Evolutionary conservation across 2,113 vertebrate genomes (phyloP).

Genomic region (Etheostoma spectabile): DNA sequence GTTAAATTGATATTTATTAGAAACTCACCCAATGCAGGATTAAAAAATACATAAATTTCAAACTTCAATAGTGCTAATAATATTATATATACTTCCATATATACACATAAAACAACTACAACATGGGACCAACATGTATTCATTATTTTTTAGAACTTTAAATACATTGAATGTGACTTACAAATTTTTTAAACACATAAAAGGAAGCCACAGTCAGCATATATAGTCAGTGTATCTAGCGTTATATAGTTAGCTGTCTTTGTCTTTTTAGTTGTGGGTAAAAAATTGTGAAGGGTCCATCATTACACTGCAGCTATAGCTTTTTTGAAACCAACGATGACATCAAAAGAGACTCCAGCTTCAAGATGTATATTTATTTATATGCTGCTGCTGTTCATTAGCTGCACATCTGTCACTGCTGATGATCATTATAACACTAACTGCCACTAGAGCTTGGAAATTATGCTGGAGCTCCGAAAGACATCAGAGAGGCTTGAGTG

Average conservation of each 20-base stretch:
- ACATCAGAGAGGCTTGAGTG: conserved; percentile 52
- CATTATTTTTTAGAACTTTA: neutral
- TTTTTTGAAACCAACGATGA: conserved; percentile 30
- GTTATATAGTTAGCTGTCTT: neutral
- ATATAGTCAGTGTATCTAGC: neutral
- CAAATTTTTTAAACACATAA: neutral
- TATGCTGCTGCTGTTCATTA: conserved; percentile 41
- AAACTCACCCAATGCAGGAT: neutral
- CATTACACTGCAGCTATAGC: neutral
- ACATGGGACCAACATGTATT: neutral
- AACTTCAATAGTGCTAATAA: neutral
- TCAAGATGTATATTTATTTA: neutral
- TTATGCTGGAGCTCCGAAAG: neutral
- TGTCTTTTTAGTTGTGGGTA: neutral
- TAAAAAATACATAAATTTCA: neutral
- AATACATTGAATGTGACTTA: neutral
- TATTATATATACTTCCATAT: neutral
- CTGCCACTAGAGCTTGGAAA: conserved; percentile 4
- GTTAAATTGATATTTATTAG: neutral
- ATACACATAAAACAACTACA: neutral
- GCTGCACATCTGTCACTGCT: conserved; percentile 52
- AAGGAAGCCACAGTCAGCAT: neutral
- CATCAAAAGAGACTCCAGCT: conserved; percentile 9
- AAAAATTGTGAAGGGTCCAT: neutral
- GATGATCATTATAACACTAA: conserved; percentile 38